Base-by-base conservation (phyloP, 2,888 invertebrate genomes). In the Himalopsyche kuldschensis region DNA sequence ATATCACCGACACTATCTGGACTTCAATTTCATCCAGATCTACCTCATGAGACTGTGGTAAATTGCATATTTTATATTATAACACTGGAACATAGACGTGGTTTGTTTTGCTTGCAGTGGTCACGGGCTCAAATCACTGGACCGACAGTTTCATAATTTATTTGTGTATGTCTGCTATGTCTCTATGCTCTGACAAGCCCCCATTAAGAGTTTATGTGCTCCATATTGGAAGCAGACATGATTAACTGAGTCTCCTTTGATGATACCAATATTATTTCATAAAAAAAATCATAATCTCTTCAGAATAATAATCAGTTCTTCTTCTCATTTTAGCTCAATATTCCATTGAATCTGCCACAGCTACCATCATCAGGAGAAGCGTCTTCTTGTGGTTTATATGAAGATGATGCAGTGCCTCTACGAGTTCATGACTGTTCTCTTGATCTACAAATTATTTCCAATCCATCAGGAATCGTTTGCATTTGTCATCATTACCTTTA, bases 11-110 rank as follows among this genome's bases (percentile, higher is more conserved):
- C 95, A 0, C 90, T 97, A 10, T 96, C 97, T 8, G 96, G 96
- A 17, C 92, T 97, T 82, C 97, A 97, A 89, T 97, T 97, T 89
- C 96, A 97, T 88, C 96, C 96, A 75, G 96, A 96, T 88, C 91
- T 96, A 87, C 97, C 97, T 0, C 96, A 96, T 86, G 97, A 97
- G 89, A 96, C 97, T 86, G 97, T 97, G 89, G 96, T 96, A 92
- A 89, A 93, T 91, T 41, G 5, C 1, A 6, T 27, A 24, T 69
- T n/a, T n/a, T 3, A 32, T 41, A n/a, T 78, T 75, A n/a, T 10
- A 11, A 31, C n/a, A 75, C 27, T 10, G 27, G n/a, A 75, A 31
- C 27, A 41, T 78, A 11, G 24, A 31, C 8, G 24, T 41, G n/a
- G n/a, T n/a, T n/a, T 24, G 35, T 4, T n/a, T 24, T n/a, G 6